Evolutionary conservation across 2,888 invertebrate species (phyloP).

Genomic region (Dichetophora obliterata): DNA sequence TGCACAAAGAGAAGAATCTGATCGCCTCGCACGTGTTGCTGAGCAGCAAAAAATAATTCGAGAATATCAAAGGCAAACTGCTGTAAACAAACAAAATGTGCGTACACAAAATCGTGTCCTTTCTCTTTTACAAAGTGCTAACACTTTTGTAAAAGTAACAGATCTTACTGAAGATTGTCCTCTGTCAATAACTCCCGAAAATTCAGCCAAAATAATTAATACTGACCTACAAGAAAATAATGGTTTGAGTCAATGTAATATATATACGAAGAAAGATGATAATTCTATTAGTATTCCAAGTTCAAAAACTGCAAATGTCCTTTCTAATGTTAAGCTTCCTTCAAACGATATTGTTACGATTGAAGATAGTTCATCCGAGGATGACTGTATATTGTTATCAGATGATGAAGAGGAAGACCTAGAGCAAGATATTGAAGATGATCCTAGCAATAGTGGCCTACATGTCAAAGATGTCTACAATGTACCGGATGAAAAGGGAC

Average conservation of each 20-base stretch:
- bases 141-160: constrained; percentile 69
- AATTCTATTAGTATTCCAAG: neutral
- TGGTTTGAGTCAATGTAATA: neutral
- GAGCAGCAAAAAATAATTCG: constrained; percentile 87
- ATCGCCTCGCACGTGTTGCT: constrained; percentile 85
- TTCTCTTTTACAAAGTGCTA: constrained; percentile 80
- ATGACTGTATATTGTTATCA: constrained; percentile 89
- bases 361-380: constrained; percentile 80
- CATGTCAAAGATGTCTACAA: constrained; percentile 95
- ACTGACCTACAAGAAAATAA: constrained; percentile 19
- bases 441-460: constrained; percentile 91
- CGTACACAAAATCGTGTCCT: constrained; percentile 80
- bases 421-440: constrained; percentile 84
- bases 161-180: constrained; percentile 29
- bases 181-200: neutral
- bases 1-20: constrained; percentile 94
- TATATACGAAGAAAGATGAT: neutral
- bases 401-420: constrained; percentile 85
- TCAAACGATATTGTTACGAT: constrained; percentile 76
- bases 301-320: constrained; percentile 20
- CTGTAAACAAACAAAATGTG: constrained; percentile 75
- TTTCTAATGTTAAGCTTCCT: constrained; percentile 36
- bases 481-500: constrained; percentile 89
- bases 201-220: neutral
- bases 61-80: constrained; percentile 85